These are phyloP conservation scores for Esox niger DNA, from an alignment of 2,113 vertebrate genomes.

Conservation along the genomic window DNA sequence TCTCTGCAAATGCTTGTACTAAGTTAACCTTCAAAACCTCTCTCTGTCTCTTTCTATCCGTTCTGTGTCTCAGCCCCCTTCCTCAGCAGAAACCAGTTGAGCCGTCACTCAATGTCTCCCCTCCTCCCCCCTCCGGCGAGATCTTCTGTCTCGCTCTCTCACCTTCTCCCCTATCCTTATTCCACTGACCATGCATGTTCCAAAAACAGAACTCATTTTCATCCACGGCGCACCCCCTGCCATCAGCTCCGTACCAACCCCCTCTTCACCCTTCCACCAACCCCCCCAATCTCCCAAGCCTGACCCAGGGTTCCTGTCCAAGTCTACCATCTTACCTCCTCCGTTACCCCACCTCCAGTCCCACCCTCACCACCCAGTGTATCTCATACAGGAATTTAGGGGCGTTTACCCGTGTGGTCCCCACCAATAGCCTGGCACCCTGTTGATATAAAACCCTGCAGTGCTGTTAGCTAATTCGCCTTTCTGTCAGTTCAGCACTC, in stretches of 20 bases:
- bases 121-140: conserved; percentile 29
- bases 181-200: conserved; percentile 80
- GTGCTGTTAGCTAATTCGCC: conserved; percentile 59
- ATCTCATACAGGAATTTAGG: conserved; percentile 59
- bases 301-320: conserved; percentile 58
- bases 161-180: conserved; percentile 75
- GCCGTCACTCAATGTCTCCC: conserved; percentile 61
- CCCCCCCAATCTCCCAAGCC: conserved; percentile 51
- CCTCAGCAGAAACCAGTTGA: conserved; percentile 72
- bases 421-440: conserved; percentile 59
- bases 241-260: conserved; percentile 9
- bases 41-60: conserved; percentile 12
- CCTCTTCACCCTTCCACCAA: neutral
- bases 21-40: conserved; percentile 35
- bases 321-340: conserved; percentile 57
- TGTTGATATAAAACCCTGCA: conserved; percentile 65
- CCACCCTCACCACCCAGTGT: conserved; percentile 43
- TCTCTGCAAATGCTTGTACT: conserved; percentile 17
- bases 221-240: conserved; percentile 39
- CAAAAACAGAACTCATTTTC: conserved; percentile 77
- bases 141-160: conserved; percentile 68
- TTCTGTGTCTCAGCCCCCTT: conserved; percentile 37
- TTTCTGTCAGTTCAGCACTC: conserved; percentile 76
- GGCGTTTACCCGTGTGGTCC: conserved; percentile 34
- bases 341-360: conserved; percentile 50